Percentiles rank a stretch among this genome's conserved stretches.
Conservation (phyloP, 2,888 invertebrate genomes). For the Diarsia mendica region DNA sequence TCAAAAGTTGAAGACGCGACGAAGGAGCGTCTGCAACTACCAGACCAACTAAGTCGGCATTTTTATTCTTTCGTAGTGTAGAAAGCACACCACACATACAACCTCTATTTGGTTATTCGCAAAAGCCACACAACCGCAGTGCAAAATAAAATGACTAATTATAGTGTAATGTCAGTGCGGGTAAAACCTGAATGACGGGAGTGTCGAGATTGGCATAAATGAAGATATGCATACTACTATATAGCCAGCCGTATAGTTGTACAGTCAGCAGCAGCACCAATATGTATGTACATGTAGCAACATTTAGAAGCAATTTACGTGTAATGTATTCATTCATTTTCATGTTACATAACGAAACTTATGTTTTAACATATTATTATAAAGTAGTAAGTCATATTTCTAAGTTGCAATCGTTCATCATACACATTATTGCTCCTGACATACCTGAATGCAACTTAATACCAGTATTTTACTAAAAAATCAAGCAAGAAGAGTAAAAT, state of each 20-base stretch:
- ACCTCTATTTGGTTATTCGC: not conserved
- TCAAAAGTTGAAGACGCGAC: too few relatives aligned
- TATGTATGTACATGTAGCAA: too few relatives aligned
- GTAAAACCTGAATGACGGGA: not conserved
- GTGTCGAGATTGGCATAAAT: not conserved
- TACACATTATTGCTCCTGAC: too few relatives aligned
- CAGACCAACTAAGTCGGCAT: not conserved
- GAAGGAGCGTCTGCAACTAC: not conserved
- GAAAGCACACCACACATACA: not conserved
- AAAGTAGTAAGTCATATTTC: too few relatives aligned
- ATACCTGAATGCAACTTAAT: not conserved
- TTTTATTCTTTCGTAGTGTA: not conserved
- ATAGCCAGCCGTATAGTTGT: too few relatives aligned
- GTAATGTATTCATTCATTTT: too few relatives aligned
- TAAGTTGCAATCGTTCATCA: too few relatives aligned
- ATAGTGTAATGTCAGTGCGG: not conserved
- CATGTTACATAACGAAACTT: too few relatives aligned
- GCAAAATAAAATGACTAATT: not conserved
- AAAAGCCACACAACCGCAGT: not conserved
- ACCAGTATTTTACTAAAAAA: not conserved
- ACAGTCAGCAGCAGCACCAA: too few relatives aligned
- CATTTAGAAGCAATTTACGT: too few relatives aligned
- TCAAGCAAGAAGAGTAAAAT: too few relatives aligned
- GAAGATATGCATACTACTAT: not conserved
- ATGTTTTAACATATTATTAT: too few relatives aligned